Conservation (phyloP, 1,140 invertebrate species). For the Drosophila sproati region DNA sequence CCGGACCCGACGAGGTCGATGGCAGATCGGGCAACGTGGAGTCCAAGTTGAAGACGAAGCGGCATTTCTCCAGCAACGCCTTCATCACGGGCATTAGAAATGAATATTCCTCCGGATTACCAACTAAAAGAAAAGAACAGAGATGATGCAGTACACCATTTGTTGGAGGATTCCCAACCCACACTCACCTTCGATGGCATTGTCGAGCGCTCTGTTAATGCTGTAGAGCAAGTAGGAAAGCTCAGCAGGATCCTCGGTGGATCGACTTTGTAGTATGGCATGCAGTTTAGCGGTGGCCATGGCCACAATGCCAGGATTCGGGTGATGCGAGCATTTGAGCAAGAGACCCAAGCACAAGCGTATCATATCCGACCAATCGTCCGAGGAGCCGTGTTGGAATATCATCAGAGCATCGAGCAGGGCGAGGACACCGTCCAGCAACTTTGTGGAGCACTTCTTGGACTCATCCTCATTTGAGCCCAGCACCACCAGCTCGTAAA, state of each 20-base stretch:
- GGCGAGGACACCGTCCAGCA: conserved; percentile 87
- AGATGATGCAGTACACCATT: neutral
- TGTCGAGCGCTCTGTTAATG: conserved; percentile 84
- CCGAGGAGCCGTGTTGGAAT: conserved; percentile 85
- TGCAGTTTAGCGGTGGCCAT: conserved; percentile 88
- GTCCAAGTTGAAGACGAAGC: conserved; percentile 85
- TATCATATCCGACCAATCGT: conserved; percentile 87
- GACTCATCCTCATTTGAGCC: conserved; percentile 86
- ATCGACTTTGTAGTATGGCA: conserved; percentile 86
- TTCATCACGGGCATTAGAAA: conserved; percentile 88
- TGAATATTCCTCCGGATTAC: conserved; percentile 87
- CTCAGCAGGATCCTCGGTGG: conserved; percentile 86
- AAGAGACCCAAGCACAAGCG: conserved; percentile 85
- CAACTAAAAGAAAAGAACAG: conserved; percentile 71
- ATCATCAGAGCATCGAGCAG: conserved; percentile 85
- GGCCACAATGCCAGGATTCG: conserved; percentile 86
- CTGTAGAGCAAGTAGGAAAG: conserved; percentile 86
- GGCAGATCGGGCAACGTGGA: conserved; percentile 86
- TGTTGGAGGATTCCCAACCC: accelerated
- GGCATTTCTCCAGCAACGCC: conserved; percentile 87
- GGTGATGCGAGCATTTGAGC: conserved; percentile 86
- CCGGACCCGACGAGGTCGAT: conserved; percentile 85
- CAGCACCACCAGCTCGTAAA: conserved; percentile 87
- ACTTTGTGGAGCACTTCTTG: conserved; percentile 86
- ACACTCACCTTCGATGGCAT: conserved; percentile 83